Evolutionary conservation across 2,888 invertebrate species (phyloP), one percentile per base, ranked within the genome.

Genomic region (Leptodirus hochenwartii): DNA sequence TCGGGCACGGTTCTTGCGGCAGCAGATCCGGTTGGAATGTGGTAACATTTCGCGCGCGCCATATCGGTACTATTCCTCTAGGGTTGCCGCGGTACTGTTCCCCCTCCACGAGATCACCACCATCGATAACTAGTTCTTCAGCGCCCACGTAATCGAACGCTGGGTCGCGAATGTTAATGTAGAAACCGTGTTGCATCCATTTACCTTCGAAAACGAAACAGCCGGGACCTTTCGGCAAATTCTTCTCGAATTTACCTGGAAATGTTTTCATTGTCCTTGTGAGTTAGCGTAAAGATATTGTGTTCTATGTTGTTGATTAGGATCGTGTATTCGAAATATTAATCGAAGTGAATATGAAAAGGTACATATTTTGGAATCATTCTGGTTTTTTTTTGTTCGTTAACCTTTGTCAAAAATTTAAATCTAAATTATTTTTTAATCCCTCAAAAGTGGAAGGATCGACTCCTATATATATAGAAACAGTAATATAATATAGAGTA

Each of bases 161-260:
- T 0, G 68, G 65, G 45, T 73, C 67, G 36, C 62, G 62, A 17
- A 65, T 58, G 40, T 64, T 66, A 27, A 64, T 62, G 56, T 66
- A 79, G 42, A 60, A 73, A 1, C 82, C 82, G 41, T 74, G 73
- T 39, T 76, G 70, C 64, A 82, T 74, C 39, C 71, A 72, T 36
- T 70, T 68, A n/a, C 69, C 67, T 37, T 79, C 71, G 41, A 81
- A 82, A 3, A 71, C 69, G 42, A 76, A 82, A 32, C 77, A 74
- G 0, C 80, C 80, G 0, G 67, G 64, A 1, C 81, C 82, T 41
- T 66, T 66, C 0, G 79, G 77, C 47, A 70, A 59, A 17, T 74
- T 69, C 35, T 61, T 63, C 31, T 68, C 58, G 72, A 81, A 84
- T n/a, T n/a, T n/a, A n/a, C n/a, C n/a, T n/a, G n/a, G n/a, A n/a